A percentile compares a stretch with the other conserved stretches of the same genome.
Conservation (phyloP, 2,888 invertebrate species). For the Hermodice carunculata region DNA sequence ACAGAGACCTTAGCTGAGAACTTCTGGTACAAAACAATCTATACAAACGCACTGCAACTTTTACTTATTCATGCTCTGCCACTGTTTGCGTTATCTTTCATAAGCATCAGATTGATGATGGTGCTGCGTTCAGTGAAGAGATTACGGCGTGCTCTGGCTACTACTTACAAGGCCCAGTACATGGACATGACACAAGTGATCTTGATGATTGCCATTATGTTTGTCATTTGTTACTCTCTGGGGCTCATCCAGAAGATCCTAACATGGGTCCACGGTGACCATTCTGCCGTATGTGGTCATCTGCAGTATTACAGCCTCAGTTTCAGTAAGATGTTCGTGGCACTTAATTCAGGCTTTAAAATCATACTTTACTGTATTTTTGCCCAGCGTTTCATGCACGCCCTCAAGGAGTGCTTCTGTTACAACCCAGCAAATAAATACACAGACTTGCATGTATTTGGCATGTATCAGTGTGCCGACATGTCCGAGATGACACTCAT, state of each 20-base stretch:
- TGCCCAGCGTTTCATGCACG: slow-evolving; percentile 9
- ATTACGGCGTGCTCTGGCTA: slow-evolving; percentile 11
- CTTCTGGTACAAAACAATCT: slow-evolving; percentile 24
- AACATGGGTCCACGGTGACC: slow-evolving; percentile 11
- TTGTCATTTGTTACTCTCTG: slow-evolving; percentile 31
- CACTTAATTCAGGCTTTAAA: slow-evolving; percentile 30
- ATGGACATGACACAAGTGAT: slow-evolving; percentile 32
- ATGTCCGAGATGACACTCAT: slow-evolving; percentile 40
- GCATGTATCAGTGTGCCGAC: slow-evolving; percentile 33
- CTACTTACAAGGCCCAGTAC: slow-evolving; percentile 17
- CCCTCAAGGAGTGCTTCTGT: slow-evolving; percentile 12
- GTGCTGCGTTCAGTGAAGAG: slow-evolving; percentile 10
- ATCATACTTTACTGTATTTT: slow-evolving; percentile 26
- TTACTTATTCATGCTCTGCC: slow-evolving; percentile 18
- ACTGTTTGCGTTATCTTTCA: slow-evolving; percentile 7
- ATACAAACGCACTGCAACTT: slow-evolving; percentile 14
- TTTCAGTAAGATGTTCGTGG: slow-evolving; percentile 30
- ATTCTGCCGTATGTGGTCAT: slow-evolving; percentile 10
- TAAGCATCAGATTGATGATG: slow-evolving; percentile 6
- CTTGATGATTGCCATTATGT: slow-evolving; percentile 18
- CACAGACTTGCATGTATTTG: slow-evolving; percentile 7
- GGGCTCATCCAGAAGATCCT: not conserved
- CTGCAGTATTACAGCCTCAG: slow-evolving; percentile 27
- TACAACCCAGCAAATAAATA: not conserved
- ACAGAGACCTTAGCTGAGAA: slow-evolving; percentile 15